These are phyloP conservation scores for Heliconius erato DNA, from an alignment of 2,888 invertebrate species.

Conservation along the genomic window DNA sequence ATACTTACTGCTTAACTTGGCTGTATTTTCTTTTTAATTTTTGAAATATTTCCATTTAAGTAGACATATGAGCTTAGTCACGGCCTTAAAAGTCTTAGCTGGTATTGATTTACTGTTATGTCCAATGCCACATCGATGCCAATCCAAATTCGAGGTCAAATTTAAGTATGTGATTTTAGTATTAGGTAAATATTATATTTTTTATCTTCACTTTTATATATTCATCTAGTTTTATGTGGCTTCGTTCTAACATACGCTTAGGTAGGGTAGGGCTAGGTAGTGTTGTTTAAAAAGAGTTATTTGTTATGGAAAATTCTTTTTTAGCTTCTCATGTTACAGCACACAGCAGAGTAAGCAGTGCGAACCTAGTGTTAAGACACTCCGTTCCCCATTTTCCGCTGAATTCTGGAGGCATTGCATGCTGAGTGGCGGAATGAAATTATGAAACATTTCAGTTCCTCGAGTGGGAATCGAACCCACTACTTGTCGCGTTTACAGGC, in stretches of 20 bases:
- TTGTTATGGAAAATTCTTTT: neutral
- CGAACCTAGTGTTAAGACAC: too few species aligned
- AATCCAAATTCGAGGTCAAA: slow-evolving; percentile 8
- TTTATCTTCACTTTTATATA: neutral
- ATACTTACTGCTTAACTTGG: slow-evolving; percentile 20
- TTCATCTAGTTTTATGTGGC: neutral
- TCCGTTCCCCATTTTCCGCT: too few species aligned
- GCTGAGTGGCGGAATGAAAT: too few species aligned
- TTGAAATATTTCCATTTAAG: slow-evolving; percentile 5
- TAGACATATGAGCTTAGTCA: slow-evolving; percentile 15
- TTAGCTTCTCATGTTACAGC: too few species aligned
- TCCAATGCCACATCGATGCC: slow-evolving; percentile 16
- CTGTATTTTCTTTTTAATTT: slow-evolving; percentile 35
- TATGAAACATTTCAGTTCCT: too few species aligned
- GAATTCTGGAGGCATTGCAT: too few species aligned
- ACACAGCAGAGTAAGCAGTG: too few species aligned
- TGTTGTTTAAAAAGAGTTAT: neutral
- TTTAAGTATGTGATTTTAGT: slow-evolving; percentile 20
- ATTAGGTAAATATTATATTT: slow-evolving; percentile 8
- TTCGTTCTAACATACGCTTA: neutral
- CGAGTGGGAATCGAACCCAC: too few species aligned
- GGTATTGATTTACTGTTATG: slow-evolving; percentile 30
- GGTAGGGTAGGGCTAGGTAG: neutral
- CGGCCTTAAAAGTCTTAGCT: slow-evolving; percentile 1
- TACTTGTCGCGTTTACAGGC: too few species aligned